Conservation (phyloP, 2,888 invertebrate species). For the Sminthurides aquaticus region DNA sequence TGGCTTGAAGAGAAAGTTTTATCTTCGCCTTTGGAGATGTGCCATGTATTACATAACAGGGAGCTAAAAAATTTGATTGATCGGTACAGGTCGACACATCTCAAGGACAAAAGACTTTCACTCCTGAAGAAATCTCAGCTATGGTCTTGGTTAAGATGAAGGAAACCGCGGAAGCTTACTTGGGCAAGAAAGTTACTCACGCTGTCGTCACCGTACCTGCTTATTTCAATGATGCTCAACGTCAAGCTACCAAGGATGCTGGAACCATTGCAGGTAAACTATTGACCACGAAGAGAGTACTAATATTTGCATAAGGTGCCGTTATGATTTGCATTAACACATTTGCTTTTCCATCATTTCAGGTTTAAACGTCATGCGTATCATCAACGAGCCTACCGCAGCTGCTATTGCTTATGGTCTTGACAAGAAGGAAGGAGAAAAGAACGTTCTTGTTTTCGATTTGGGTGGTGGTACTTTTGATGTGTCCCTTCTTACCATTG, state of each 20-base stretch:
- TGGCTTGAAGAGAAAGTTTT: too few relatives aligned
- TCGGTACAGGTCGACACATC: slow-evolving; percentile 65
- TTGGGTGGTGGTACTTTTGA: slow-evolving; percentile 99
- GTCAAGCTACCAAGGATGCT: slow-evolving; percentile 98
- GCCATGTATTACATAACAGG: too few relatives aligned
- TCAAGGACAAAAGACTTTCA: slow-evolving; percentile 81
- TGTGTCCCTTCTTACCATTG: slow-evolving; percentile 94
- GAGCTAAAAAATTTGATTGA: too few relatives aligned
- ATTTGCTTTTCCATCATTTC: too few relatives aligned
- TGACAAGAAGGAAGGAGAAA: slow-evolving; percentile 94
- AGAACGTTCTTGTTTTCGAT: slow-evolving; percentile 97
- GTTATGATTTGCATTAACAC: too few relatives aligned
- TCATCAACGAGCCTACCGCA: slow-evolving; percentile 96
- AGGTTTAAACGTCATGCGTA: slow-evolving; percentile 83
- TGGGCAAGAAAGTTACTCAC: slow-evolving; percentile 55
- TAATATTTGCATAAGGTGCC: too few relatives aligned
- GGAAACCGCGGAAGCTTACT: slow-evolving; percentile 94
- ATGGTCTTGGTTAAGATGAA: slow-evolving; percentile 98
- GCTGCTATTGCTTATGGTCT: slow-evolving; percentile 95
- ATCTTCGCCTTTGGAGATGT: too few relatives aligned
- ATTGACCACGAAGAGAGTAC: too few relatives aligned
- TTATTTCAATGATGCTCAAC: slow-evolving; percentile 98
- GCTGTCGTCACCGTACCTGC: slow-evolving; percentile 94
- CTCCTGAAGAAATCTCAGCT: slow-evolving; percentile 97
- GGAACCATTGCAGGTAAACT: slow-evolving; percentile 73